Conservation (phyloP, 1,140 invertebrate genomes). For the Drosophila tristis region DNA sequence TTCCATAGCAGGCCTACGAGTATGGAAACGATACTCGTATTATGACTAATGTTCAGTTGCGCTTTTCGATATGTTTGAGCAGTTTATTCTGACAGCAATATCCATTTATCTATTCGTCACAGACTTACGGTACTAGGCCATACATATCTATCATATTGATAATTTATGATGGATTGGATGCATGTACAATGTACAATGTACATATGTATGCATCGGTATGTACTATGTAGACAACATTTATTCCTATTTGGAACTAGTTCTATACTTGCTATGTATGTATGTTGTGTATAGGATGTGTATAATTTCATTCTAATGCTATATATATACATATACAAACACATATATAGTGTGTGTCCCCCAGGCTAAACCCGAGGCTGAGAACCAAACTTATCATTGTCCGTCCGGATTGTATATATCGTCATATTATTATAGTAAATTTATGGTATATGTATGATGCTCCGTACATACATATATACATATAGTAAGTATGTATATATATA, state of each 20-base stretch:
- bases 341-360: too few relatives aligned
- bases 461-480: slow-evolving; percentile 17
- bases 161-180: not conserved
- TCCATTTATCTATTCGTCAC: slow-evolving; percentile 19
- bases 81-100: slow-evolving; percentile 38
- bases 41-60: too few relatives aligned
- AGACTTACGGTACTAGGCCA: slow-evolving; percentile 16
- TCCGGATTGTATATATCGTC: not conserved
- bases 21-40: too few relatives aligned
- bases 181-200: too few relatives aligned
- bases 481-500: slow-evolving; percentile 35
- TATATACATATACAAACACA: not conserved
- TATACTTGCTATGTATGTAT: slow-evolving; percentile 11
- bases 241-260: slow-evolving; percentile 13
- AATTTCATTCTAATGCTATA: slow-evolving; percentile 24
- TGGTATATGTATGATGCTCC: slow-evolving; percentile 22
- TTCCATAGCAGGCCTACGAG: too few relatives aligned
- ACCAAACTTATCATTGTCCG: too few relatives aligned
- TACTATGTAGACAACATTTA: slow-evolving; percentile 6
- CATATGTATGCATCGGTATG: not conserved
- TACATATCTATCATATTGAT: slow-evolving; percentile 9
- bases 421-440: slow-evolving; percentile 11
- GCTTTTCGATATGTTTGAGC: slow-evolving; percentile 39
- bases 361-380: too few relatives aligned
- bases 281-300: slow-evolving; percentile 15